Percentiles rank a stretch among this genome's conserved stretches.
Conservation (phyloP, 2,113 vertebrate species). For the rabbit (Oryctolagus cuniculus) region mOryCun1.1 NC_091445.1:47205001-47205500, state of each 20-base stretch:
- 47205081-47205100: neutral
- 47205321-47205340: constrained; percentile 22
- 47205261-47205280: constrained; percentile 32
- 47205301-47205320: constrained; percentile 53
- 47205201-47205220: neutral
- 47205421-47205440: neutral
- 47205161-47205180: neutral
- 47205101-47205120: neutral
- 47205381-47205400: neutral
- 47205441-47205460: neutral
- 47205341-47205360: constrained; percentile 14
- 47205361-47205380: neutral
- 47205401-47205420: neutral
- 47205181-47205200: neutral
- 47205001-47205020: neutral
- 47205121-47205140: constrained; percentile 6
- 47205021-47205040: neutral
- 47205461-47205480: constrained; percentile 1
- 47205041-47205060: neutral
- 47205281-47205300: constrained; percentile 19
- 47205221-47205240: neutral
- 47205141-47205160: neutral
- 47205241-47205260: neutral
- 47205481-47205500: neutral
- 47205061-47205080: neutral